A percentile compares a stretch with the other conserved stretches of the same genome.
phyloP scores from a whole-genome alignment of 2,888 invertebrate species.

The Limnephilus lunatus region DNA sequence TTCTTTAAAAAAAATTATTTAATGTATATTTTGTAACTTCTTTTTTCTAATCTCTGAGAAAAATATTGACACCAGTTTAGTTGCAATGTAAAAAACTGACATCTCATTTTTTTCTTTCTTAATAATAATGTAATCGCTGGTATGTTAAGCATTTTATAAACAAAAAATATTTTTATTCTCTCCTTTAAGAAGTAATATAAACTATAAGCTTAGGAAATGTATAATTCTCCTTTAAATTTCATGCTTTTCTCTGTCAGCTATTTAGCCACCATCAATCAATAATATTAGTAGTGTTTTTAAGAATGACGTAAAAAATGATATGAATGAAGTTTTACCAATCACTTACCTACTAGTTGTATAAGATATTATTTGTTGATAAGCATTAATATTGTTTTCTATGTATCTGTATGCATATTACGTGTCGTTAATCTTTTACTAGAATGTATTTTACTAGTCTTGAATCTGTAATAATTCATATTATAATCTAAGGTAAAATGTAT shows the following conservation, averaged over 20 bases:
- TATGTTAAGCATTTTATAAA: neutral
- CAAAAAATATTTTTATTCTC: neutral
- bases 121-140: neutral
- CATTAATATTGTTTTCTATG: constrained; percentile 44
- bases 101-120: neutral
- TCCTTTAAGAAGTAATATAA: neutral
- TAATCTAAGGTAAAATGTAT: constrained; percentile 48
- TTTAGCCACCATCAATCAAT: constrained; percentile 29
- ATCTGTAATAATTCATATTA: constrained; percentile 49
- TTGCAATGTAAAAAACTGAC: neutral
- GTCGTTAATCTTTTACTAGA: constrained; percentile 52
- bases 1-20: neutral
- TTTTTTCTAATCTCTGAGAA: neutral
- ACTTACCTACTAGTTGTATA: constrained; percentile 47
- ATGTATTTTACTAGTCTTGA: constrained; percentile 62
- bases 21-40: neutral
- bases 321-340: constrained; percentile 45
- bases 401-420: constrained; percentile 45
- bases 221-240: neutral
- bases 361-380: constrained; percentile 19
- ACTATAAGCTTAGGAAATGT: neutral
- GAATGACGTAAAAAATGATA: constrained; percentile 6
- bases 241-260: constrained; percentile 37
- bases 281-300: constrained; percentile 25
- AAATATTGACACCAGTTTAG: neutral